Conservation (phyloP, 2,888 invertebrate genomes). For the Sesamia inferens region DNA sequence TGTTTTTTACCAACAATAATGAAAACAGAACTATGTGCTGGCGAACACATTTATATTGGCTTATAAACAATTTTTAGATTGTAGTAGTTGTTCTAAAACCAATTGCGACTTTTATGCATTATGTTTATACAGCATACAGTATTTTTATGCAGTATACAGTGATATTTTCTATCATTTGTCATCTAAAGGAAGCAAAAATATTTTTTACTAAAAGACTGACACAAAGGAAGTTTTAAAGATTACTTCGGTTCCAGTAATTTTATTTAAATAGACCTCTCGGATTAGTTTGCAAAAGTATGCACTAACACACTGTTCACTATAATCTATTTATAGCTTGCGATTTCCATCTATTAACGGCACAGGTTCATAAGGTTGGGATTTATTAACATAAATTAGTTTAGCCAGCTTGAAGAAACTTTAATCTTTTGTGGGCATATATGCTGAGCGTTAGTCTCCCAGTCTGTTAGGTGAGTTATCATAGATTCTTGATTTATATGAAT, state of each 20-base stretch:
- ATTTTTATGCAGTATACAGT: too few relatives aligned
- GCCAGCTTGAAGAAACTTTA: background rate
- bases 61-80: background rate
- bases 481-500: too few relatives aligned
- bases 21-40: constrained; percentile 10
- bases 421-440: background rate
- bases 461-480: background rate
- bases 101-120: constrained; percentile 28
- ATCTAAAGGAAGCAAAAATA: background rate
- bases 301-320: background rate
- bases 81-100: background rate
- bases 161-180: constrained; percentile 5
- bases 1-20: constrained; percentile 17
- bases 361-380: too few relatives aligned
- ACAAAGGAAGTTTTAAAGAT: too few relatives aligned
- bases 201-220: too few relatives aligned
- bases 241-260: background rate
- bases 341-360: background rate
- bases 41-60: constrained; percentile 13
- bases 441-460: constrained; percentile 15
- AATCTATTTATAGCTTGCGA: constrained; percentile 20
- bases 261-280: background rate
- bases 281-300: background rate
- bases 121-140: too few relatives aligned
- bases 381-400: background rate